Percentiles rank a stretch among this genome's conserved stretches.
These are phyloP conservation scores for Hypomecis atomaria DNA, from an alignment of 2,888 invertebrate genomes.

Conservation along the genomic window DNA sequence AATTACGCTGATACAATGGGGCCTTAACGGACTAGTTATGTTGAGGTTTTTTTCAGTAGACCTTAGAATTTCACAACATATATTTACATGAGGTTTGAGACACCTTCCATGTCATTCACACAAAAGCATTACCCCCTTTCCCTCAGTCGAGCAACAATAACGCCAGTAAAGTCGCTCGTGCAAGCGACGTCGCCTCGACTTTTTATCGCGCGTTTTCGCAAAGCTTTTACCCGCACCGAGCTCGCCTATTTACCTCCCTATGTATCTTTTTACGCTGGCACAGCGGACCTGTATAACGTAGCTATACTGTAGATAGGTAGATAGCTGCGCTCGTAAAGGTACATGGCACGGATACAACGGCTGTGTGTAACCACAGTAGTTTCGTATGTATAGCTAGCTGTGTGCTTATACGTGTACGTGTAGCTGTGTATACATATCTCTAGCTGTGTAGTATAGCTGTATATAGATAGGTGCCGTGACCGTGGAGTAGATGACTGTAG, in stretches of 20 bases:
- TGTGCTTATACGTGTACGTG: not conserved
- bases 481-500: not conserved
- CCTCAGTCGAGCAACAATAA: too few relatives aligned
- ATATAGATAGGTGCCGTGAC: not conserved
- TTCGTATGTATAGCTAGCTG: conserved; percentile 31
- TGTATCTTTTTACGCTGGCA: conserved; percentile 43
- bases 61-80: too few relatives aligned
- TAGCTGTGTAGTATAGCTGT: conserved; percentile 9
- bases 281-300: conserved; percentile 40
- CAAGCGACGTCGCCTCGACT: conserved; percentile 11
- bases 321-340: conserved; percentile 40
- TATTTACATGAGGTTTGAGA: too few relatives aligned
- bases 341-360: conserved; percentile 41
- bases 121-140: too few relatives aligned
- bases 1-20: too few relatives aligned
- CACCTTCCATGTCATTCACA: too few relatives aligned
- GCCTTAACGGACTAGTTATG: too few relatives aligned
- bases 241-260: conserved; percentile 43
- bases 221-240: conserved; percentile 8
- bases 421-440: too few relatives aligned
- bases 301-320: conserved; percentile 24
- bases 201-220: conserved; percentile 20
- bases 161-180: conserved; percentile 1
- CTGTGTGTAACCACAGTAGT: conserved; percentile 44
- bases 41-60: too few relatives aligned